phyloP scores from a whole-genome alignment of 2,888 invertebrate species.

The Meloe dianella region DNA sequence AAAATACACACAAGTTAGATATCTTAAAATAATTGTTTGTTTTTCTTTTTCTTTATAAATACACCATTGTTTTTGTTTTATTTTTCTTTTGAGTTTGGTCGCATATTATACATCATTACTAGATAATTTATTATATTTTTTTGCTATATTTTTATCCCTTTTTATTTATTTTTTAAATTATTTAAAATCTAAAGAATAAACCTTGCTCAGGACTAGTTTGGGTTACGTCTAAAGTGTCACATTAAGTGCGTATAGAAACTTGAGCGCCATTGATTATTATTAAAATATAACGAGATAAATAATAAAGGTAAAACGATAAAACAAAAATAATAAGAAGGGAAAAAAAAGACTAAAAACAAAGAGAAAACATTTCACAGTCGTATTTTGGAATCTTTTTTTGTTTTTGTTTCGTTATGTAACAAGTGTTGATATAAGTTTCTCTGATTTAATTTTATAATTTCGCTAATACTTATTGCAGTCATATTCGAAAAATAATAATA shows the following conservation, averaged over 20 bases:
- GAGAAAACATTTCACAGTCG: constrained; percentile 46
- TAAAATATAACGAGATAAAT: not conserved
- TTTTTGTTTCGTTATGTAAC: constrained; percentile 30
- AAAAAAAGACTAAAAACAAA: constrained; percentile 30
- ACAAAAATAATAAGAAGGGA: constrained; percentile 32
- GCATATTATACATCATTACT: constrained; percentile 40
- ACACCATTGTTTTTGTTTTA: no score
- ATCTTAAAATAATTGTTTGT: constrained; percentile 22
- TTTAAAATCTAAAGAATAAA: constrained; percentile 32
- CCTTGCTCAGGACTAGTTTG: constrained; percentile 57
- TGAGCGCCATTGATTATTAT: constrained; percentile 46
- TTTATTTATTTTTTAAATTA: constrained; percentile 40
- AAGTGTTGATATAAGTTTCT: constrained; percentile 43
- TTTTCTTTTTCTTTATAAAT: constrained; percentile 27
- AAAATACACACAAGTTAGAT: constrained; percentile 43
- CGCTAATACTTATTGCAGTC: constrained; percentile 40
- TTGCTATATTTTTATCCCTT: constrained; percentile 31
- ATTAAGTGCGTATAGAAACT: constrained; percentile 52
- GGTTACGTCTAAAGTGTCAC: constrained; percentile 51
- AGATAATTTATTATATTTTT: constrained; percentile 15
- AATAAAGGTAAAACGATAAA: constrained; percentile 28
- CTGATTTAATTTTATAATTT: constrained; percentile 33
- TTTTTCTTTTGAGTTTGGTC: constrained; percentile 52
- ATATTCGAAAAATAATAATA: constrained; percentile 44
- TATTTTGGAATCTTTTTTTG: constrained; percentile 30